phyloP scores from a whole-genome alignment of 2,797 vertebrate genomes.

The Mus caroli region DNA sequence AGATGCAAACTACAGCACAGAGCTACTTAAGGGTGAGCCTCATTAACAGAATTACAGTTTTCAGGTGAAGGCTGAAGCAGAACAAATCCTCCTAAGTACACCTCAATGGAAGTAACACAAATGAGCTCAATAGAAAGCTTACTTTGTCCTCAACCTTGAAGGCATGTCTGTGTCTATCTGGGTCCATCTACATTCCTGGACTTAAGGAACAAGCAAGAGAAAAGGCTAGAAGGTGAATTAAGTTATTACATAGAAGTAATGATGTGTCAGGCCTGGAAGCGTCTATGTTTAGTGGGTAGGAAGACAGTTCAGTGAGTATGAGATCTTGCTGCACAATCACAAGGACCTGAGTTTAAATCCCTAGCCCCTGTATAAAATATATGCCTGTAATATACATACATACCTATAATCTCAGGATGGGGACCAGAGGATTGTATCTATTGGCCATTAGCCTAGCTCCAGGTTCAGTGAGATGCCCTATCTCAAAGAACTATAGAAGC shows the following conservation, averaged over 20 bases:
- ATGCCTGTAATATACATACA: neutral
- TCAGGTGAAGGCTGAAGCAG: neutral
- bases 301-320: neutral
- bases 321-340: neutral
- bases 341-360: neutral
- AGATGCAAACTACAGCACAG: neutral
- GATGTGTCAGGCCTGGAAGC: neutral
- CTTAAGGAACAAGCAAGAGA: neutral
- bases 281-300: neutral
- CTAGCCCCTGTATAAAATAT: neutral
- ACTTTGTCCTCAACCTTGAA: neutral
- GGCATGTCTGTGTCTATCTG: neutral
- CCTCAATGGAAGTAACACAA: neutral
- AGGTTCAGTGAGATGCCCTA: neutral
- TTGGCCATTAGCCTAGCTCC: neutral
- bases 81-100: neutral
- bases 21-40: neutral
- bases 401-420: neutral
- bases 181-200: neutral
- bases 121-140: neutral
- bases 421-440: neutral
- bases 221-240: neutral
- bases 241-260: neutral
- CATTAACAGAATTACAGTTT: neutral
- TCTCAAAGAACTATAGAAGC: neutral